Base-by-base conservation (phyloP, 2,113 vertebrate species). In the Bettongia penicillata region DNA sequence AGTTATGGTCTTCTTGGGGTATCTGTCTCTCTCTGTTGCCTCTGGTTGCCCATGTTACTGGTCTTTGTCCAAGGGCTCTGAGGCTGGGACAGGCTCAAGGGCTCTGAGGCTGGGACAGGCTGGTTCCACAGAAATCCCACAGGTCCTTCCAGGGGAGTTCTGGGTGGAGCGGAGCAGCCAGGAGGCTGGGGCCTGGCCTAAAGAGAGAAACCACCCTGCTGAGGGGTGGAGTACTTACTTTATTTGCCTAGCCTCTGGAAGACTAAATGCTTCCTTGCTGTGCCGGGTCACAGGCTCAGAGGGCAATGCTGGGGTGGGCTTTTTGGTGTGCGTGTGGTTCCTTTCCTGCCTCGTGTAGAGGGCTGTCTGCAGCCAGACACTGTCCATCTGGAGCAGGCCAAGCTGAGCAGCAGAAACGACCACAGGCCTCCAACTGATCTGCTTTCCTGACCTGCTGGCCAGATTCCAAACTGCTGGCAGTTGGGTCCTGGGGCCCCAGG, bases 141-240 rank as follows among this genome's bases (percentile, higher is more conserved):
- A 91, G 93, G 89, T 93, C 89, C 84, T 52, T 93, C 28, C 94
- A 96, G 90, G 94, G 94, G 24, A 91, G 90, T 26, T 89, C n/a
- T 89, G 95, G 96, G 96, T 94, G 97, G 92, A 37, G 96, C 77
- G 89, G 53, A 94, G 91, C 47, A 51, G 90, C 47, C 47, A 50
- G 24, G 90, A 90, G 90, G 90, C 84, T 49, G 51, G 51, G 48
- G 26, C 68, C 92, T 84, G 5, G 5, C 23, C 53, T 57, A 95
- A 94, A 97, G 55, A 90, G 55, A 93, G 89, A 97, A 97, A 96
- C 96, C 96, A 95, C 95, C 97, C 95, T 96, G 8, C 51, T 90
- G 0, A 77, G 57, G 93, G 93, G 96, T 97, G 97, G 96, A 96
- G 93, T 94, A 52, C 93, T 77, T 92, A 94, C 90, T 90, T 16